Evolutionary conservation across 2,888 invertebrate species (phyloP).

Genomic region (Dynastes tityus): DNA sequence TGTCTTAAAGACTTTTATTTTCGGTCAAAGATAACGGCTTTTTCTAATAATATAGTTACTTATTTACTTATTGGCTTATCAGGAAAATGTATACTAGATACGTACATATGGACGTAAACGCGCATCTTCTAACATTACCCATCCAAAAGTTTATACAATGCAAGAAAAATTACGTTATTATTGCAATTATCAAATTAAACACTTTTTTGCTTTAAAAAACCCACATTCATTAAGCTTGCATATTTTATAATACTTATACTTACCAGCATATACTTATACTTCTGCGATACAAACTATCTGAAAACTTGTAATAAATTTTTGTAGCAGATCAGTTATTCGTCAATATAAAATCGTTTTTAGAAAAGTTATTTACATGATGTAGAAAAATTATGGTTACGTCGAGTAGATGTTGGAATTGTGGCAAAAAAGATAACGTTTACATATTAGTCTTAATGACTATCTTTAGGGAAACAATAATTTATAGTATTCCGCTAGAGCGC

Average conservation of each 20-base stretch:
- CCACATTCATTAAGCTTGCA: slow-evolving; percentile 28
- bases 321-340: too few species aligned
- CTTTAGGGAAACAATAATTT: too few species aligned
- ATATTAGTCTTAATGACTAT: too few species aligned
- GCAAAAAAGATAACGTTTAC: too few species aligned
- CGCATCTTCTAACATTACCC: not conserved
- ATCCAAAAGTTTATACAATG: not conserved
- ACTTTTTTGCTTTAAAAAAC: not conserved
- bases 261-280: not conserved
- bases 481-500: too few species aligned
- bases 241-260: not conserved
- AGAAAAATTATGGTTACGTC: too few species aligned
- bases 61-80: slow-evolving; percentile 22
- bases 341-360: too few species aligned
- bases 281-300: not conserved
- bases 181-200: slow-evolving; percentile 3
- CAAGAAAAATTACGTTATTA: not conserved
- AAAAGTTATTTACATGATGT: too few species aligned
- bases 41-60: not conserved
- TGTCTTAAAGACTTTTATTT: not conserved
- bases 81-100: slow-evolving; percentile 14
- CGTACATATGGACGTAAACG: not conserved
- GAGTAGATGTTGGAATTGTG: too few species aligned
- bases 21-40: not conserved
- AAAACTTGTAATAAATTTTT: too few species aligned